Percentiles rank a stretch among this genome's conserved stretches.
phyloP scores from a whole-genome alignment of 1,140 invertebrate genomes.

The Stenopsyche tienmushanensis region DNA sequence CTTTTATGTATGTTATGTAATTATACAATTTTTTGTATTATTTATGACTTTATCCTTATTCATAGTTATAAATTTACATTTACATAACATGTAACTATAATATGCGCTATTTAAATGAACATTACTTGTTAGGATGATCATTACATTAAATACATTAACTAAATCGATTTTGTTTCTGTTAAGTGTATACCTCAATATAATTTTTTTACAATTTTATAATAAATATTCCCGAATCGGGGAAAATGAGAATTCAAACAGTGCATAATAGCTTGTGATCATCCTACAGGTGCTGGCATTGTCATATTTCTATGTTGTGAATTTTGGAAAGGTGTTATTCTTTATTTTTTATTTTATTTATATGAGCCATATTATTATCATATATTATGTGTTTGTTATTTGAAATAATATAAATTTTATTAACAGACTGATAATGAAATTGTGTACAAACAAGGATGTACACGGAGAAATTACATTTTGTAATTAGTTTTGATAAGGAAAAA shows the following conservation, averaged over 20 bases:
- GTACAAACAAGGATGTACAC: slow-evolving; percentile 24
- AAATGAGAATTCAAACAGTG: not conserved
- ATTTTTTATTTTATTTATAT: slow-evolving; percentile 29
- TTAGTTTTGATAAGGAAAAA: slow-evolving; percentile 41
- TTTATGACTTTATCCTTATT: slow-evolving; percentile 26
- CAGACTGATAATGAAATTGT: slow-evolving; percentile 39
- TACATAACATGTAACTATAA: not conserved
- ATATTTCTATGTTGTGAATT: slow-evolving; percentile 11
- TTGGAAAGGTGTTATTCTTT: slow-evolving; percentile 11
- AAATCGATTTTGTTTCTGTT: no score
- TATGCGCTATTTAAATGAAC: slow-evolving; percentile 3
- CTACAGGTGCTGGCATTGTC: slow-evolving; percentile 14
- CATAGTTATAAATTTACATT: no score
- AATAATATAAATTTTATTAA: slow-evolving; percentile 38
- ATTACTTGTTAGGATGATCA: slow-evolving; percentile 14
- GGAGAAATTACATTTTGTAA: slow-evolving; percentile 39
- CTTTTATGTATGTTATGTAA: slow-evolving; percentile 38
- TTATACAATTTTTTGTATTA: slow-evolving; percentile 32
- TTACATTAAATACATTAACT: no score
- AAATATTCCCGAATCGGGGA: not conserved
- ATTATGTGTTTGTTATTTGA: slow-evolving; percentile 38
- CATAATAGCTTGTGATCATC: slow-evolving; percentile 24
- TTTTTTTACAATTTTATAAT: not conserved
- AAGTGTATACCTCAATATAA: not conserved
- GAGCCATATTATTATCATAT: slow-evolving; percentile 32